Evolutionary conservation across 1,140 invertebrate genomes (phyloP), one percentile per base, ranked within the genome.

Genomic region (Lordiphosa mommai): DNA sequence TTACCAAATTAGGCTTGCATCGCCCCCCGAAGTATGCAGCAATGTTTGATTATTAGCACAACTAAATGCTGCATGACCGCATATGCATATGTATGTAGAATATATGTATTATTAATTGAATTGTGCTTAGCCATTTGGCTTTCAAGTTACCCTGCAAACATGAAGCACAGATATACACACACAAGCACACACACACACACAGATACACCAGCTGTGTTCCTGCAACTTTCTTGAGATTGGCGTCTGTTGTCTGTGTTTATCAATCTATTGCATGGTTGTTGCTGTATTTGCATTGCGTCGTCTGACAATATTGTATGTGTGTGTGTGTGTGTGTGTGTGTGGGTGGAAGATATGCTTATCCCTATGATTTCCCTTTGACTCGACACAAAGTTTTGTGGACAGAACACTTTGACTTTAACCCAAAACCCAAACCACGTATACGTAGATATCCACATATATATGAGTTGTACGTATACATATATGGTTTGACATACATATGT

Each of bases 181-280:
- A 27, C 1, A 23, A 2, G 6, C 23, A 7, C 23, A 23, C 5
- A 23, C 0, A 6, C 16, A 3, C 16, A 7, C 4, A 20, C 17
- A 20, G 3, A 38, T 8, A 16, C n/a, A 29, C 20, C 23, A 41
- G 32, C 7, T 29, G 44, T 27, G 56, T 57, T 27, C 7, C 13
- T 49, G 37, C 36, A 23, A 33, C 27, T 29, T 27, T 27, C 23
- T 27, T 27, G 32, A 17, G 38, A 29, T 12, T 36, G 58, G 33
- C 61, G 40, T 77, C 67, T 72, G 73, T 63, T 63, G 58, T 60
- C 47, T 50, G 64, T 79, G 68, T 79, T 77, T 72, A 77, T 77
- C 73, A 79, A 79, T 79, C 61, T 58, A 76, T 57, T 57, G 32
- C 61, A 52, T 59, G 77, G 56, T 74, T 55, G 53, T 63, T 67